Percentiles rank a stretch among this genome's conserved stretches.
Evolutionary conservation across 2,888 invertebrate species (phyloP).

Genomic region (Agonopterix heracliana): DNA sequence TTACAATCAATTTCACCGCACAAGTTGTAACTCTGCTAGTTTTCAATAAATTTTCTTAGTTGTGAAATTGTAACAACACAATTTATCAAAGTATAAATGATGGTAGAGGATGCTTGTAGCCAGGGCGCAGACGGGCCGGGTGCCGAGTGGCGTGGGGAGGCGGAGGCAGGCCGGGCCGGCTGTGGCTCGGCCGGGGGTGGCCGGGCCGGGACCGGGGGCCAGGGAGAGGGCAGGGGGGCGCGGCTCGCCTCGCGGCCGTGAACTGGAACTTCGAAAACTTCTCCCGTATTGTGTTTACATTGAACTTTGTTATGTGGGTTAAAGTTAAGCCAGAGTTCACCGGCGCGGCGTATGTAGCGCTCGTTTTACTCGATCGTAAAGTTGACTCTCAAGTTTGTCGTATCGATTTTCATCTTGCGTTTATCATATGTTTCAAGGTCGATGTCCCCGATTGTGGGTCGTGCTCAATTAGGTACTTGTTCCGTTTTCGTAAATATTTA

Average conservation of each 20-base stretch:
- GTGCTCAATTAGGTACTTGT: background rate
- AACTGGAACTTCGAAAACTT: constrained; percentile 71
- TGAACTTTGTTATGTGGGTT: constrained; percentile 77
- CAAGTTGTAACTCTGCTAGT: too few species aligned
- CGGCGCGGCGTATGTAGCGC: constrained; percentile 53
- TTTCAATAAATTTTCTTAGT: too few species aligned
- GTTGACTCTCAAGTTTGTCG: constrained; percentile 66
- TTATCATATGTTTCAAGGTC: constrained; percentile 60
- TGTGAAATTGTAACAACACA: too few species aligned
- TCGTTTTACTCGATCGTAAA: constrained; percentile 65
- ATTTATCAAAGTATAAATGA: too few species aligned
- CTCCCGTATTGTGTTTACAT: constrained; percentile 75
- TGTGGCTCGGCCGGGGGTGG: constrained; percentile 7
- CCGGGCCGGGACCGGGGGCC: constrained; percentile 21
- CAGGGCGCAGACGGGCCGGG: background rate
- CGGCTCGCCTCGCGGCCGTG: constrained; percentile 61
- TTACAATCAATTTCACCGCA: background rate
- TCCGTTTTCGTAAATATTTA: too few species aligned
- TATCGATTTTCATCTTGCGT: constrained; percentile 73
- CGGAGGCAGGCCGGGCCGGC: constrained; percentile 4
- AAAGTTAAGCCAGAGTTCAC: constrained; percentile 75
- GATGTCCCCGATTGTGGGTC: background rate
- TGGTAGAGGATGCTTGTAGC: too few species aligned
- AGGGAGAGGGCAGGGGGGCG: constrained; percentile 14
- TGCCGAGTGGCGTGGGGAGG: constrained; percentile 15